A percentile compares a stretch with the other conserved stretches of the same genome.
These are phyloP conservation scores for Coturnix japonica DNA, from an alignment of 2,113 vertebrate genomes.

Conservation along the genomic window DNA sequence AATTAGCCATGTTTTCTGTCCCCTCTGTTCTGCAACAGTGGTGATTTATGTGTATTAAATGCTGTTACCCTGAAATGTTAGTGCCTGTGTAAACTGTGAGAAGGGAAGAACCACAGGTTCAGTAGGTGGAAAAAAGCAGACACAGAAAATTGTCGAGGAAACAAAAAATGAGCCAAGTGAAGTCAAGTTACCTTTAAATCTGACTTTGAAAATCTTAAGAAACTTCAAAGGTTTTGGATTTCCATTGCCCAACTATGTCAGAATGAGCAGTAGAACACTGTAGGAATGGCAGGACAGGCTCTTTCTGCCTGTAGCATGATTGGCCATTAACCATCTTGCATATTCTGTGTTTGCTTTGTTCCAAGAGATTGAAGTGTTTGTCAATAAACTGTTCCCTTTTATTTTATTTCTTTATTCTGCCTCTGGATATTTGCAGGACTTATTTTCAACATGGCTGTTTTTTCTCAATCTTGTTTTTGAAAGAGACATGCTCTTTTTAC, in stretches of 20 bases:
- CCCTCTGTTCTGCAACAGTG: neutral
- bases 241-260: neutral
- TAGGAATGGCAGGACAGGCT: neutral
- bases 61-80: neutral
- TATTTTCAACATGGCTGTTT: neutral
- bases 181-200: neutral
- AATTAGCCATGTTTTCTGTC: constrained; percentile 12
- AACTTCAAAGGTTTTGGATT: neutral
- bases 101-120: neutral
- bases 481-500: neutral
- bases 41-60: neutral
- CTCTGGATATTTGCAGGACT: constrained; percentile 2
- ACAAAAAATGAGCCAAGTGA: neutral
- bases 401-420: constrained; percentile 4
- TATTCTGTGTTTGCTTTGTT: constrained; percentile 8
- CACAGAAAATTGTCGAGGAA: constrained; percentile 28
- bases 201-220: neutral
- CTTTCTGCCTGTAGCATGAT: neutral
- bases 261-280: neutral
- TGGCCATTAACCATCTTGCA: neutral
- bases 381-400: neutral
- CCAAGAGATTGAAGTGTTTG: neutral
- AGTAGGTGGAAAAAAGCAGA: constrained; percentile 29
- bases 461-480: neutral
- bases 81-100: neutral